Conservation (phyloP, 2,888 invertebrate species). For the Drosophila rubida region DNA sequence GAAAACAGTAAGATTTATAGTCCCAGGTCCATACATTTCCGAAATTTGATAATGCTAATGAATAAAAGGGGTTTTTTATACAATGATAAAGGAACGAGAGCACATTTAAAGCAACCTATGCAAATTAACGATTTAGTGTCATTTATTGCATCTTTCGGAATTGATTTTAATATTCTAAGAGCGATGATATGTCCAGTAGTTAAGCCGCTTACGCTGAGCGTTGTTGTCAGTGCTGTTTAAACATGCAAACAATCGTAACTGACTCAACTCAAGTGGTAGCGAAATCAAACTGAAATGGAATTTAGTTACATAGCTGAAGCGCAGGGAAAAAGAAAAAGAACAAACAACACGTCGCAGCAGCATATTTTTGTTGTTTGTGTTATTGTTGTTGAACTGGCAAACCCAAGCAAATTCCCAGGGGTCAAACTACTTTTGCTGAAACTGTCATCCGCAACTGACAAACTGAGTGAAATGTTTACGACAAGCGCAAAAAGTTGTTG, state of each 20-base stretch:
- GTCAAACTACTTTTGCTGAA: conserved; percentile 62
- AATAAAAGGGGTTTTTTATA: neutral
- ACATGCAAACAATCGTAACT: conserved; percentile 13
- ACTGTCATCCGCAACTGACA: conserved; percentile 45
- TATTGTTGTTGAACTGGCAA: conserved; percentile 22
- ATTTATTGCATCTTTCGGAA: too few species aligned
- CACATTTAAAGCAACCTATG: neutral
- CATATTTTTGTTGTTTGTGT: neutral
- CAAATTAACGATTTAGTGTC: too few species aligned
- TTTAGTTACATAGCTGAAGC: conserved; percentile 4
- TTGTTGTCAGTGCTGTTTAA: neutral
- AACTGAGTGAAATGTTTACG: conserved; percentile 63
- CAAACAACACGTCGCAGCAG: neutral
- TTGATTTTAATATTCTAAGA: too few species aligned
- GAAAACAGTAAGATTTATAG: conserved; percentile 23
- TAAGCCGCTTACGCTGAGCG: neutral
- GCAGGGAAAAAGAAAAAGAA: neutral
- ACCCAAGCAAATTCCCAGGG: conserved; percentile 53
- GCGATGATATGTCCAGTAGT: neutral
- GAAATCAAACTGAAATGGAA: conserved; percentile 29
- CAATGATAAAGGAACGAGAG: neutral
- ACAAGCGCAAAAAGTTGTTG: conserved; percentile 51
- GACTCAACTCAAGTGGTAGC: conserved; percentile 2
- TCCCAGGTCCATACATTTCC: conserved; percentile 1
- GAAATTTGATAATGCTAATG: neutral